These are phyloP conservation scores for Andrena trimmerana DNA, from an alignment of 2,888 invertebrate species.

Conservation along the genomic window DNA sequence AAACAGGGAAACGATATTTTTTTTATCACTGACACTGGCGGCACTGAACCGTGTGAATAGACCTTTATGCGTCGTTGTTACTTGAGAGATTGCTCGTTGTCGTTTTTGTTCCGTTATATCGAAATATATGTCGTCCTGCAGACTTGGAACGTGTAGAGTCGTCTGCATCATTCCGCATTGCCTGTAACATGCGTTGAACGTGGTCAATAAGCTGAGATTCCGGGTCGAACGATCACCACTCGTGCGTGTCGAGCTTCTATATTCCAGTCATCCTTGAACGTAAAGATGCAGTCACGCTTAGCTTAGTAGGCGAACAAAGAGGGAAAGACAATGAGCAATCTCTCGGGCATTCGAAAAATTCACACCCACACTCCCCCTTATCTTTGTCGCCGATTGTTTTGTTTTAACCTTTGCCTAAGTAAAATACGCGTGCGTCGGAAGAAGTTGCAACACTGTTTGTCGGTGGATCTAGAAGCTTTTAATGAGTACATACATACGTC, in stretches of 20 bases:
- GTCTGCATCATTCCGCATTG: background rate
- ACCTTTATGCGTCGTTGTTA: background rate
- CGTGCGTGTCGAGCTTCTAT: constrained; percentile 59
- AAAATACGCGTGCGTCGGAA: background rate
- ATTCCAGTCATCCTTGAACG: constrained; percentile 74
- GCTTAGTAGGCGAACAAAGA: constrained; percentile 61
- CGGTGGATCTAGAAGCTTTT: background rate
- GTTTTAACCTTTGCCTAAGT: constrained; percentile 17
- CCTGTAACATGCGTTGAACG: constrained; percentile 18
- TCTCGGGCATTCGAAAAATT: constrained; percentile 65
- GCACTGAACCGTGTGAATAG: background rate
- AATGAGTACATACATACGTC: background rate
- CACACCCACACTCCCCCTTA: constrained; percentile 62
- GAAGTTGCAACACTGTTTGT: constrained; percentile 17
- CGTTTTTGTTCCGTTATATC: background rate
- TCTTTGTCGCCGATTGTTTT: constrained; percentile 51
- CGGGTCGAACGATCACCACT: constrained; percentile 56
- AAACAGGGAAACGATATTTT: too few relatives aligned
- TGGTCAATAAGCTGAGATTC: constrained; percentile 30
- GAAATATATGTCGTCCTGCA: background rate
- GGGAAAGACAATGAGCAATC: constrained; percentile 65
- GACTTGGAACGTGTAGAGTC: background rate
- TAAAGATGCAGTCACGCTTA: constrained; percentile 68
- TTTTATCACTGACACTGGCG: too few relatives aligned
- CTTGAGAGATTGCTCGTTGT: background rate